Evolutionary conservation across 2,888 invertebrate species (phyloP).

Genomic region (Synanthedon formicaeformis): DNA sequence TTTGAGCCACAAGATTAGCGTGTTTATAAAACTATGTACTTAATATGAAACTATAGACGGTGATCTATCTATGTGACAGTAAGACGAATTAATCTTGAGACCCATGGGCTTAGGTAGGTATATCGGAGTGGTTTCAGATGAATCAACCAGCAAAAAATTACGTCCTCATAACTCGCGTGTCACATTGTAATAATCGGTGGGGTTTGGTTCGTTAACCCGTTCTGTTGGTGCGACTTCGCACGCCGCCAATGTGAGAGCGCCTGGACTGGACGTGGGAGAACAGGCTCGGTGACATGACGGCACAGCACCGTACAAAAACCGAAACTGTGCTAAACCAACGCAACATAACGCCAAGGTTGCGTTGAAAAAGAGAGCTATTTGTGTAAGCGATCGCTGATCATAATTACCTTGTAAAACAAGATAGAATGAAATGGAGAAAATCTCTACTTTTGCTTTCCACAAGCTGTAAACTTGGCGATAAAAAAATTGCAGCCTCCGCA

Average conservation of each 20-base stretch:
- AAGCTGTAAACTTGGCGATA: too few relatives aligned
- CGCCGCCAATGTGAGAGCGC: conserved; percentile 23
- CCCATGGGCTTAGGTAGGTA: too few relatives aligned
- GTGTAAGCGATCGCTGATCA: conserved; percentile 25
- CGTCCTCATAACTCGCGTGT: neutral
- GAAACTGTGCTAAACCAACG: conserved; percentile 9
- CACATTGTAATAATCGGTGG: conserved; percentile 15
- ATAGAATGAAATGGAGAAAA: conserved; percentile 1
- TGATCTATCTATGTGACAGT: too few relatives aligned
- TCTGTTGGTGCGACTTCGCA: conserved; percentile 19
- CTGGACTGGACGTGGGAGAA: conserved; percentile 52
- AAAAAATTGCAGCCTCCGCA: too few relatives aligned
- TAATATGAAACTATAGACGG: too few relatives aligned
- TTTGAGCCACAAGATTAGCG: too few relatives aligned
- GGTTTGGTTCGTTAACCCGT: conserved; percentile 46
- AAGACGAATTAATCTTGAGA: too few relatives aligned
- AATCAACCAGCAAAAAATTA: too few relatives aligned
- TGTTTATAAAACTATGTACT: too few relatives aligned
- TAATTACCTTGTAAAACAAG: neutral
- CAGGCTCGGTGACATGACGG: conserved; percentile 40
- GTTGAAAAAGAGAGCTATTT: conserved; percentile 41
- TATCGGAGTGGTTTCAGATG: too few relatives aligned
- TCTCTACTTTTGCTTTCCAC: neutral
- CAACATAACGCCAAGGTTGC: conserved; percentile 15
- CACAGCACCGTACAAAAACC: conserved; percentile 17